These are phyloP conservation scores for Nomada hirtipes DNA, from an alignment of 2,888 invertebrate genomes.

Conservation along the genomic window DNA sequence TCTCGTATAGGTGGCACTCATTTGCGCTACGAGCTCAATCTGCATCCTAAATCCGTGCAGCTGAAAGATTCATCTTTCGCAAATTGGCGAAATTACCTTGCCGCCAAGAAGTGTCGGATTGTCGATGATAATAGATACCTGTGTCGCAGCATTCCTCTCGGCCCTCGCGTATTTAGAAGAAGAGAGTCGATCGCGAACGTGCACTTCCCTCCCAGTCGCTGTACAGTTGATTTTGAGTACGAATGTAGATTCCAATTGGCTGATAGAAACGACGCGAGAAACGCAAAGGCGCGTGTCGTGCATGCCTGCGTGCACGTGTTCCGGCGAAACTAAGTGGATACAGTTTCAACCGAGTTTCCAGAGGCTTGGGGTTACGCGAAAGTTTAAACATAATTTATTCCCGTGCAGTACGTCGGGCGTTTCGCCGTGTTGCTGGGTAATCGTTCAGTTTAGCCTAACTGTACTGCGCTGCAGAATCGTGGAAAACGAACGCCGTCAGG, in stretches of 20 bases:
- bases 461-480: too few relatives aligned
- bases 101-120: neutral
- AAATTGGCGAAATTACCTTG: constrained; percentile 25
- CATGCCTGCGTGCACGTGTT: neutral
- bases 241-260: neutral
- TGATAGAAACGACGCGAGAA: neutral
- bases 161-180: too few relatives aligned
- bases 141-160: too few relatives aligned
- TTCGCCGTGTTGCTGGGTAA: neutral
- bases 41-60: neutral
- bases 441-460: neutral
- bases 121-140: too few relatives aligned
- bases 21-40: constrained; percentile 4
- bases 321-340: constrained; percentile 10
- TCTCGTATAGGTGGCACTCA: neutral
- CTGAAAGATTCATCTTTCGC: constrained; percentile 34
- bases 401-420: neutral
- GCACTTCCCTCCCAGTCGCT: too few relatives aligned
- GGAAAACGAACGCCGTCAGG: neutral
- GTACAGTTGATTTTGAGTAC: neutral
- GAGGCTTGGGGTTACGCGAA: constrained; percentile 8
- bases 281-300: neutral
- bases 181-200: too few relatives aligned
- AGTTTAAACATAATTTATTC: constrained; percentile 21
- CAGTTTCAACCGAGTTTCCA: constrained; percentile 7